phyloP scores from a whole-genome alignment of 1,140 invertebrate genomes.

The Archivesica marissinica region DNA sequence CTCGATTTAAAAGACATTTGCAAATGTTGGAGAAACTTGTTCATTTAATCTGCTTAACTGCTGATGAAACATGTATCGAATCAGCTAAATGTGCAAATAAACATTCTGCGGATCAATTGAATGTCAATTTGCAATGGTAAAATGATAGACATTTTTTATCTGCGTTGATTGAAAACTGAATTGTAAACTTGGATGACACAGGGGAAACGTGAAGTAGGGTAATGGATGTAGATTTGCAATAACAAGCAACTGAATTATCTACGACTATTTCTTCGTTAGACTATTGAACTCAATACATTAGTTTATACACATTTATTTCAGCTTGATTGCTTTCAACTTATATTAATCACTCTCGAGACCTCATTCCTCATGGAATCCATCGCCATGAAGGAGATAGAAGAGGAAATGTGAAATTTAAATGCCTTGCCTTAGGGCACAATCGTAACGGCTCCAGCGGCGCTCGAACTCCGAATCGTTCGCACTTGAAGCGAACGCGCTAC shows the following conservation, averaged over 20 bases:
- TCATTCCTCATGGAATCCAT: too few relatives aligned
- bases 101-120: conserved; percentile 43
- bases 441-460: too few relatives aligned
- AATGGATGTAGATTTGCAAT: background rate
- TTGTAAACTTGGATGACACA: background rate
- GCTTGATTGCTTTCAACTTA: too few relatives aligned
- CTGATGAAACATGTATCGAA: conserved; percentile 37
- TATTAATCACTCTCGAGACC: too few relatives aligned
- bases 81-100: conserved; percentile 59
- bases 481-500: too few relatives aligned
- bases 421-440: too few relatives aligned
- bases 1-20: conserved; percentile 57
- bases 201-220: background rate
- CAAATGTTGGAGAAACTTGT: conserved; percentile 49
- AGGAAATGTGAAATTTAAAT: too few relatives aligned
- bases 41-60: conserved; percentile 44
- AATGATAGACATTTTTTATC: conserved; percentile 25
- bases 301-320: too few relatives aligned
- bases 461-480: too few relatives aligned
- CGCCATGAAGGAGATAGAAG: too few relatives aligned
- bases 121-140: conserved; percentile 28
- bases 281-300: background rate
- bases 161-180: background rate
- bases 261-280: too few relatives aligned
- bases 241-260: too few relatives aligned